Base-by-base conservation (phyloP, 2,888 invertebrate species). In the Drosophila emarginata region DNA sequence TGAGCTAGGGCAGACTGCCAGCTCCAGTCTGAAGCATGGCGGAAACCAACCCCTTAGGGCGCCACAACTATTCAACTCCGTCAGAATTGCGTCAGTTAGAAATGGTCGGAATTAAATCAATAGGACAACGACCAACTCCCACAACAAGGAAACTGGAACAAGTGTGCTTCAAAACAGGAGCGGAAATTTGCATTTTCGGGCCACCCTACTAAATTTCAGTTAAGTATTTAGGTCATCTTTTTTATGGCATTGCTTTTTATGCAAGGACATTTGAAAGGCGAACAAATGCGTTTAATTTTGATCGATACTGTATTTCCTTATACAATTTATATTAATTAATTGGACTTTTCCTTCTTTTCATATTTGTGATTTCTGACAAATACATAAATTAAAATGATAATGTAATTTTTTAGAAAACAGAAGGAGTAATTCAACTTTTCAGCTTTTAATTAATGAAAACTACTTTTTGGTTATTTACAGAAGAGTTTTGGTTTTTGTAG, bases 241-340 rank as follows among this genome's bases (percentile, higher is more conserved):
- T 45, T 28, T 28, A 51, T 50, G 45, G 59, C 45, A 45, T 45
- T 63, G 37, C 45, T 62, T 64, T 26, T 50, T 58, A 28, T 80
- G 87, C 87, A 83, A 83, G 87, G 87, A 83, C 82, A 76, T 75
- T 79, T 79, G 56, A 87, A 83, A 83, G 79, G 69, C 82, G 69
- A 18, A 21, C 18, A 11, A 36, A 64, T 79, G 72, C 79, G 77
- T 79, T 79, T 86, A 76, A 80, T 68, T 79, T 73, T 69, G 57
- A 40, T 66, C 21, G 26, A 62, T 66, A 68, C 69, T 56, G n/a
- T 36, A 40, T 59, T 70, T 66, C 62, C 62, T 67, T 23, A 53
- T 54, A 58, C 65, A 85, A 75, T 75, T 87, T 77, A 51, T 67
- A 69, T 74, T 84, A 78, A 85, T 86, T 84, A 87, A 84, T 84